Evolutionary conservation across 1,140 invertebrate species (phyloP).

Genomic region (Oedothorax gibbosus): DNA sequence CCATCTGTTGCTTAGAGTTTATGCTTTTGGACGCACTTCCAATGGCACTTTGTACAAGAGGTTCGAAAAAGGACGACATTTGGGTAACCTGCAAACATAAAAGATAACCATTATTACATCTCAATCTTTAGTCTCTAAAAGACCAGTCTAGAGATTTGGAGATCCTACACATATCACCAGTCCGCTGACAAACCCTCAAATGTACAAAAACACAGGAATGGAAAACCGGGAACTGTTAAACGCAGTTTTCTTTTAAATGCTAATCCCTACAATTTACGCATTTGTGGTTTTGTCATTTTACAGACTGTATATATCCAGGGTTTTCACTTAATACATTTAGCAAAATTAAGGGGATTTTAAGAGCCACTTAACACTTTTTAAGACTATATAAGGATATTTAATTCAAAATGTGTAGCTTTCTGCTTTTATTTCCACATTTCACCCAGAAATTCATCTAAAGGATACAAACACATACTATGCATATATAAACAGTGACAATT

Average conservation of each 20-base stretch:
- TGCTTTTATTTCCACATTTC: too few species aligned
- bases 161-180: background rate
- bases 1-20: conserved; percentile 89
- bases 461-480: too few species aligned
- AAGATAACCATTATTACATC: background rate
- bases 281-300: background rate
- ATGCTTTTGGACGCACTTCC: conserved; percentile 87
- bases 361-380: too few species aligned
- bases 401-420: too few species aligned
- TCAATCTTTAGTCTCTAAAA: background rate
- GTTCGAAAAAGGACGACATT: conserved; percentile 85
- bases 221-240: background rate
- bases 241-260: background rate
- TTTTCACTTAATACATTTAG: too few species aligned
- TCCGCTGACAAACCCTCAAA: too few species aligned
- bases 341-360: too few species aligned
- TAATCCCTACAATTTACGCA: background rate
- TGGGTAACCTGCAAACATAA: conserved; percentile 75
- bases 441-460: too few species aligned
- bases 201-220: background rate
- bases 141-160: background rate
- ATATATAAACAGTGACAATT: too few species aligned
- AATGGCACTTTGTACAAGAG: conserved; percentile 83
- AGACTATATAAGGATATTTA: too few species aligned
- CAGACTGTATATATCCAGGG: too few species aligned